phyloP scores from a whole-genome alignment of 2,797 vertebrate genomes.

The Siniperca scherzeri region DNA sequence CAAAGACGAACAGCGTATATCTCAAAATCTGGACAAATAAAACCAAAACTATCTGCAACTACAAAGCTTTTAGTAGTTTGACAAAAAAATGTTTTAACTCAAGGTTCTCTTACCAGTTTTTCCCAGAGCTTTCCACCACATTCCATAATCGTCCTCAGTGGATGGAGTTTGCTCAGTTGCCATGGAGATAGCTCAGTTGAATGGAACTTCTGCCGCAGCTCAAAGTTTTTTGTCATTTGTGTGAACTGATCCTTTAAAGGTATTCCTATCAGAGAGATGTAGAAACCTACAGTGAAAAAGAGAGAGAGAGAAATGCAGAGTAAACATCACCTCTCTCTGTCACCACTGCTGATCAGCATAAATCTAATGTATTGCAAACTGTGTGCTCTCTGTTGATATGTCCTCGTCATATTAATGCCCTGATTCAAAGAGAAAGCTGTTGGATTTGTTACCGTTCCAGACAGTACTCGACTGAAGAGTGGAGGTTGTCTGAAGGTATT shows the following conservation, averaged over 20 bases:
- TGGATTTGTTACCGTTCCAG: constrained; percentile 36
- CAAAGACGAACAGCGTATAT: not conserved
- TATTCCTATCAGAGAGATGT: not conserved
- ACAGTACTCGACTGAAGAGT: constrained; percentile 22
- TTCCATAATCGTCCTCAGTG: not conserved
- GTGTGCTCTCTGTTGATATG: not conserved
- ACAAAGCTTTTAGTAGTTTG: not conserved
- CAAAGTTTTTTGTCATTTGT: not conserved
- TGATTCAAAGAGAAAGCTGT: constrained; percentile 36
- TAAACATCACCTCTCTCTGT: not conserved
- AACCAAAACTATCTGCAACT: not conserved
- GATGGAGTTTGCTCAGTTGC: not conserved
- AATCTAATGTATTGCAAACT: constrained; percentile 18
- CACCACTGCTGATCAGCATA: constrained; percentile 33
- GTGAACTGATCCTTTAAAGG: not conserved
- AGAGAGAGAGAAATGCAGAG: constrained; percentile 2
- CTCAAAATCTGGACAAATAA: not conserved
- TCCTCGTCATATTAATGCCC: constrained; percentile 33
- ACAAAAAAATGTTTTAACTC: not conserved
- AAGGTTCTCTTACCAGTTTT: not conserved
- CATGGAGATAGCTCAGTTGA: not conserved
- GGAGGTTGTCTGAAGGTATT: constrained; percentile 70
- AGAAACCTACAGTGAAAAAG: not conserved
- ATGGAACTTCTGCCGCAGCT: too few species aligned
- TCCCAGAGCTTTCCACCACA: not conserved